Evolutionary conservation across 1,140 invertebrate species (phyloP).

Genomic region (Pissodes strobi): DNA sequence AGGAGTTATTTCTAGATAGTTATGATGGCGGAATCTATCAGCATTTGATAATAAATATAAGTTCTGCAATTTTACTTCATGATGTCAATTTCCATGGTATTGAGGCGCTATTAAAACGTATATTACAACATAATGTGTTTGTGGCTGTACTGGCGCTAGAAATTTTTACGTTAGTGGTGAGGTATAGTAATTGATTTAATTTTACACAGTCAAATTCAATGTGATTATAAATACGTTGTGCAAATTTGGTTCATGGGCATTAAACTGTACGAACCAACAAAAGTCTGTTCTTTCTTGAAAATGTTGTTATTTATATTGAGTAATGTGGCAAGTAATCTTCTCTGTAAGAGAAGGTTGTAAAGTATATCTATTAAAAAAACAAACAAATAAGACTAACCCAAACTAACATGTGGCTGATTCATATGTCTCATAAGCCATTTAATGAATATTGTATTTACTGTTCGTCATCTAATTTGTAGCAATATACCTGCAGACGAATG

Average conservation of each 20-base stretch:
- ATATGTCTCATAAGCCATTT: too few relatives aligned
- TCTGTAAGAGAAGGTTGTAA: too few relatives aligned
- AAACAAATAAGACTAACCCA: not conserved
- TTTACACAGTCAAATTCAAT: too few relatives aligned
- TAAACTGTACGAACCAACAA: too few relatives aligned
- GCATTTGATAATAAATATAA: constrained; percentile 7
- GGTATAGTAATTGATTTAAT: not conserved
- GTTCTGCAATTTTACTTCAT: constrained; percentile 11
- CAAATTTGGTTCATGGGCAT: not conserved
- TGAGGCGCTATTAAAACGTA: constrained; percentile 5
- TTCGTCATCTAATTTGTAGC: constrained; percentile 17
- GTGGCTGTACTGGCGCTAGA: constrained; percentile 3
- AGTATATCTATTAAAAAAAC: too few relatives aligned
- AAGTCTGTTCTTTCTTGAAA: too few relatives aligned
- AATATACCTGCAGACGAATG: constrained; percentile 9
- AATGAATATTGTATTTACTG: not conserved
- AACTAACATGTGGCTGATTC: not conserved
- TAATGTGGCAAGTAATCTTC: too few relatives aligned
- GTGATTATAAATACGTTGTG: not conserved
- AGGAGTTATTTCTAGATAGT: not conserved
- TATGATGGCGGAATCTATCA: constrained; percentile 1
- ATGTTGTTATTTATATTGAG: too few relatives aligned
- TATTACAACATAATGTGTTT: constrained; percentile 17
- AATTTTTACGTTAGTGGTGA: constrained; percentile 6
- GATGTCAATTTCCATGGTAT: not conserved